Conservation (phyloP, 2,797 vertebrate species). For the Cyclopterus lumpus region DNA sequence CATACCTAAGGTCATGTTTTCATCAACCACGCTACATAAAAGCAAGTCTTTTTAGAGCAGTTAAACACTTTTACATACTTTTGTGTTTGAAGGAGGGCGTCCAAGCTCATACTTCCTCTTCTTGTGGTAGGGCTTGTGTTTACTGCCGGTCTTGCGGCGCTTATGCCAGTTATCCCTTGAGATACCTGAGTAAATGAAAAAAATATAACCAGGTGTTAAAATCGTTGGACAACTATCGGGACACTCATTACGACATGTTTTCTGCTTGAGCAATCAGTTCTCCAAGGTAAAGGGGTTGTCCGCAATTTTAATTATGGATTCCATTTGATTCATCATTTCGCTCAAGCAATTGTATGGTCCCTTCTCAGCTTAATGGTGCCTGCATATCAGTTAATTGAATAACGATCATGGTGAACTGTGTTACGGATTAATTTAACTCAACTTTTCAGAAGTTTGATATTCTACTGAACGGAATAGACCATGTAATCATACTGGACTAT, state of each 20-base stretch:
- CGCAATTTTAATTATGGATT: constrained; percentile 74
- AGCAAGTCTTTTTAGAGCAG: rapidly evolving
- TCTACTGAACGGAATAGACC: not conserved
- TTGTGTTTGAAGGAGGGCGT: constrained; percentile 96
- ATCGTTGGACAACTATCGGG: not conserved
- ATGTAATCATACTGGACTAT: too few relatives aligned
- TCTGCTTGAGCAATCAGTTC: constrained; percentile 86
- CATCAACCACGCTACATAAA: constrained; percentile 87
- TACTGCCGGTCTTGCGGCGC: constrained; percentile 97
- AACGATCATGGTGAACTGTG: not conserved
- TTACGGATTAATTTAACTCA: not conserved
- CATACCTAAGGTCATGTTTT: constrained; percentile 90
- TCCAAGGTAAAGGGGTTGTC: constrained; percentile 87
- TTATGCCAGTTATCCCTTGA: constrained; percentile 99
- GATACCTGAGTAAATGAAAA: constrained; percentile 85
- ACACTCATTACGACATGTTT: rapidly evolving
- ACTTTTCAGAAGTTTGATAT: not conserved
- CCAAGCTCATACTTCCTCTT: constrained; percentile 99
- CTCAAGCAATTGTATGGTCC: constrained; percentile 71
- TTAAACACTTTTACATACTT: constrained; percentile 77
- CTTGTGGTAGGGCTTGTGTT: constrained; percentile 99
- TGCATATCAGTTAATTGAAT: rapidly evolving
- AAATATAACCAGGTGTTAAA: not conserved
- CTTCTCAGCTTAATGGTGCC: not conserved
- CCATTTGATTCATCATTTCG: constrained; percentile 87